These are phyloP conservation scores for Cavia porcellus DNA, from an alignment of 2,113 vertebrate species.

Conservation along the genomic window DNA sequence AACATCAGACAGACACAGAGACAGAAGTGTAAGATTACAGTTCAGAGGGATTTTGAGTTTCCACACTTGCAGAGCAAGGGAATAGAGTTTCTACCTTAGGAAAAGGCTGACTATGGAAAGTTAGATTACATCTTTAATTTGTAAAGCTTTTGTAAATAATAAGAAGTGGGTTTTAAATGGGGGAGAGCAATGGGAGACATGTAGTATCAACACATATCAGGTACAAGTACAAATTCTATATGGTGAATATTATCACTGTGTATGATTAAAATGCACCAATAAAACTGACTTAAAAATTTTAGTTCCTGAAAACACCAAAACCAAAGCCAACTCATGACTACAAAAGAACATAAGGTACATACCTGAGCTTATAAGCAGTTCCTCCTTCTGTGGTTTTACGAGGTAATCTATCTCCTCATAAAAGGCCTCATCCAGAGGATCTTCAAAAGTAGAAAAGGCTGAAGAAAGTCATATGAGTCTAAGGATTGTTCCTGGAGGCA, in stretches of 20 bases:
- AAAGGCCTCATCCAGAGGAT: background rate
- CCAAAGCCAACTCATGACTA: background rate
- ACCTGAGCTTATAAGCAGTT: background rate
- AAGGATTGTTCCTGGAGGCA: background rate
- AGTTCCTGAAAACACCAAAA: background rate
- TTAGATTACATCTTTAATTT: background rate
- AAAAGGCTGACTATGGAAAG: background rate
- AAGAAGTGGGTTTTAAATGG: background rate
- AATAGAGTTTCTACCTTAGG: background rate
- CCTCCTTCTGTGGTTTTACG: background rate
- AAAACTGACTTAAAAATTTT: background rate
- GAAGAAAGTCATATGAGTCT: background rate
- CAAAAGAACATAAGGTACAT: background rate
- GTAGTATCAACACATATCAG: background rate
- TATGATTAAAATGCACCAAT: background rate
- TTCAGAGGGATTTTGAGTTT: background rate
- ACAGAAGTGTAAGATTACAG: too few relatives aligned
- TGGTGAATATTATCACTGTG: too few relatives aligned
- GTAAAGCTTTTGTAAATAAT: background rate
- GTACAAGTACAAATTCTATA: background rate
- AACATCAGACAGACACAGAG: background rate
- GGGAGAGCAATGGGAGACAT: background rate
- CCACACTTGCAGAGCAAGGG: background rate
- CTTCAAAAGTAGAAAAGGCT: background rate
- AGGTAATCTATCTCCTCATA: slow-evolving; percentile 18